Evolutionary conservation across 1,140 invertebrate genomes (phyloP), one percentile per base, ranked within the genome.

Genomic region (Limonius californicus): DNA sequence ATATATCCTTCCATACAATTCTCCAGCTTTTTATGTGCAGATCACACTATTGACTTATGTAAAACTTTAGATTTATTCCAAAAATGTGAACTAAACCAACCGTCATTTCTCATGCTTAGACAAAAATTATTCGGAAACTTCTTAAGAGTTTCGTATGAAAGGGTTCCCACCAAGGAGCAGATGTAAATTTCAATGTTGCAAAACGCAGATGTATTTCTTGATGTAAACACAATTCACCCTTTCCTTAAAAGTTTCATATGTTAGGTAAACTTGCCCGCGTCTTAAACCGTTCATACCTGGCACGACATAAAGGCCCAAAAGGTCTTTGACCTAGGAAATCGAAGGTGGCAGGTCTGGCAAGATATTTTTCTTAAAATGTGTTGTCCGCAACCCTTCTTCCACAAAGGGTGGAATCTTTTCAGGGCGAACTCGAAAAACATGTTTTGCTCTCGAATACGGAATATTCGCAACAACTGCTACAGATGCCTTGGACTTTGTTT

Each of bases 141-240:
- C n/a, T n/a, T n/a, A n/a, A n/a, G n/a, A n/a, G n/a, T n/a, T n/a
- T n/a, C n/a, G n/a, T n/a, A n/a, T n/a, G n/a, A n/a, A n/a, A n/a
- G n/a, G n/a, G n/a, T n/a, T n/a, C n/a, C n/a, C n/a, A n/a, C n/a
- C n/a, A n/a, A n/a, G n/a, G 2, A 18, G 16, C 45, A 50, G 45
- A 50, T 50, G 45, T n/a, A 21, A 39, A 39, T 39, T n/a, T 39
- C 1, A 12, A 39, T 6, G 35, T 39, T 11, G 16, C 45, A 21
- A 50, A 50, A 53, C 47, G 61, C 61, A 62, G 61, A 62, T 62
- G 61, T 14, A 42, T 57, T 23, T 61, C 59, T 27, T 45, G 23
- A 47, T 61, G 50, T 61, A 61, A 61, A 50, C n/a, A 50, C 35
- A 39, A 39, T 2, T 42, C 54, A 61, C 50, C 59, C 59, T 43